Percentiles rank a stretch among this genome's conserved stretches.
Conservation (phyloP, 2,113 vertebrate species). For the Antigone vipio region DNA sequence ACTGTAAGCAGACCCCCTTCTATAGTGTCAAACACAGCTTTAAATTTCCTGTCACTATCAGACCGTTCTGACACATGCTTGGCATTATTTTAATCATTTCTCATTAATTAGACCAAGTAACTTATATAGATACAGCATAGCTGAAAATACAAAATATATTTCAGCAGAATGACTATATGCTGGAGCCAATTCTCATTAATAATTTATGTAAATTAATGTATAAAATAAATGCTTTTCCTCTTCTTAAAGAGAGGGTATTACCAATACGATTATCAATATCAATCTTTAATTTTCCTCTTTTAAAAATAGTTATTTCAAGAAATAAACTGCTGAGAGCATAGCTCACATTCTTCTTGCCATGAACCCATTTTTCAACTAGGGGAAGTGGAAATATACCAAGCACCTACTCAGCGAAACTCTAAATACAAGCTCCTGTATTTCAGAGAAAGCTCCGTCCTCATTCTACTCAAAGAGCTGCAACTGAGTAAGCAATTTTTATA, state of each 20-base stretch:
- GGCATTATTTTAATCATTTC: background rate
- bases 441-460: background rate
- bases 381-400: constrained; percentile 16
- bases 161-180: background rate
- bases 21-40: background rate
- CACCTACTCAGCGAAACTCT: background rate
- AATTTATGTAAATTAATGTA: background rate
- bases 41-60: no score
- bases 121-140: background rate
- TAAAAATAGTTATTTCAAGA: background rate
- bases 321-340: background rate
- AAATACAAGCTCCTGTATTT: background rate
- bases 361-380: background rate
- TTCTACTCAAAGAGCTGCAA: background rate
- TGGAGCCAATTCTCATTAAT: background rate
- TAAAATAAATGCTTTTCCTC: background rate
- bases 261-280: background rate
- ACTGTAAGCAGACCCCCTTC: background rate
- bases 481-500: background rate
- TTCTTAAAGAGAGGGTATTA: background rate
- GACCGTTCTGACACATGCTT: background rate
- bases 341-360: background rate
- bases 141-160: background rate
- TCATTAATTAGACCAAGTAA: background rate
- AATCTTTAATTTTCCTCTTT: background rate